Evolutionary conservation across 2,113 vertebrate species (phyloP).

Genomic region (Oostethus manadensis): DNA sequence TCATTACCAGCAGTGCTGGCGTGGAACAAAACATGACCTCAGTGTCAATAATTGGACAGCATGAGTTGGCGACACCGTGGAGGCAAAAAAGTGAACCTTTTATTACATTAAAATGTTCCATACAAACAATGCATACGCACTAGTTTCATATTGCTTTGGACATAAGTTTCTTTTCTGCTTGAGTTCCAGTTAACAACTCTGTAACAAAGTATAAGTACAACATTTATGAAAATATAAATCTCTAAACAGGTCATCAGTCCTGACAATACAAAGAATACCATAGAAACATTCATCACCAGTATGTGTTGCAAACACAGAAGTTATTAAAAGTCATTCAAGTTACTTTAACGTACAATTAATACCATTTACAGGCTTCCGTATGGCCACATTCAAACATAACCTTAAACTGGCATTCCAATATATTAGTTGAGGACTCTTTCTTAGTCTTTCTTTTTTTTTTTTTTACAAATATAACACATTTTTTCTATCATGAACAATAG

Average conservation of each 20-base stretch:
- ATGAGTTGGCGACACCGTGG: conserved; percentile 16
- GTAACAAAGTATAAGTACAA: conserved; percentile 99
- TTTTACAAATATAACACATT: conserved; percentile 69
- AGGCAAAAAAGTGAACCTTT: conserved; percentile 75
- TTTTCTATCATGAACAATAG: conserved; percentile 65
- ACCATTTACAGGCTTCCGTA: conserved; percentile 80
- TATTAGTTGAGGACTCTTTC: conserved; percentile 64
- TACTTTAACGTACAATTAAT: conserved; percentile 86
- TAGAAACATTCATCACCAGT: conserved; percentile 99
- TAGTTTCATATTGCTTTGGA: conserved; percentile 90
- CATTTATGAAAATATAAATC: conserved; percentile 99
- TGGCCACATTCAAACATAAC: conserved; percentile 83
- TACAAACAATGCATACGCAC: conserved; percentile 99
- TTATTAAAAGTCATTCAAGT: conserved; percentile 97
- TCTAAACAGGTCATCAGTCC: conserved; percentile 90
- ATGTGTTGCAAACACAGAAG: conserved; percentile 91
- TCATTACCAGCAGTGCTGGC: too few relatives aligned
- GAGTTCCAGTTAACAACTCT: conserved; percentile 91
- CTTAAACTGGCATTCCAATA: conserved; percentile 77
- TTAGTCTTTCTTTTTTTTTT: conserved; percentile 3
- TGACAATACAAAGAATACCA: conserved; percentile 99
- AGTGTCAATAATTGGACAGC: not conserved
- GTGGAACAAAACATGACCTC: not conserved
- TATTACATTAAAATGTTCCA: conserved; percentile 84
- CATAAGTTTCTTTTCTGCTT: conserved; percentile 75